These are phyloP conservation scores for Phania funesta DNA, from an alignment of 2,888 invertebrate species.

Conservation along the genomic window DNA sequence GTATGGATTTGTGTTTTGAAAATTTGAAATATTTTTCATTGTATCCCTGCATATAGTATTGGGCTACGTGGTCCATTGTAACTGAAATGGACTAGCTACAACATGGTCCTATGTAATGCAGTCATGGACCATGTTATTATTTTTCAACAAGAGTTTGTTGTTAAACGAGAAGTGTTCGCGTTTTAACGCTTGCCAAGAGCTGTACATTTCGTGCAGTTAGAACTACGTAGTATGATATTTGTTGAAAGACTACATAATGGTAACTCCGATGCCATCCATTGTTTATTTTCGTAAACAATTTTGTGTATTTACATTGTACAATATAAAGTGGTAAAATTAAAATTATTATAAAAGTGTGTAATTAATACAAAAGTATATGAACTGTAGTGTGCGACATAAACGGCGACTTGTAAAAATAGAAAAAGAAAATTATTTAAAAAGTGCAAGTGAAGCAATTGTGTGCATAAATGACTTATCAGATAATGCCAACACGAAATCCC, in stretches of 20 bases:
- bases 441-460: not conserved
- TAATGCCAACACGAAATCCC: not conserved
- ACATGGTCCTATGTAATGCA: constrained; percentile 19
- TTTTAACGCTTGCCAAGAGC: not conserved
- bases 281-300: not conserved
- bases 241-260: not conserved
- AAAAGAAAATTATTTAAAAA: not conserved
- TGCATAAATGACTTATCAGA: not conserved
- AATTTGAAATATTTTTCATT: too few species aligned
- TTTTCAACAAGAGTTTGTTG: not conserved
- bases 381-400: not conserved
- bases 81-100: not conserved
- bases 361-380: not conserved
- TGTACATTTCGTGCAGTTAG: not conserved
- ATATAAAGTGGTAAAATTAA: not conserved
- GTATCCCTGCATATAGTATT: not conserved
- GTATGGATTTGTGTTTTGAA: too few species aligned
- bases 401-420: not conserved
- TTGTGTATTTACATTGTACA: not conserved
- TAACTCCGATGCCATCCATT: not conserved
- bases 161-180: not conserved
- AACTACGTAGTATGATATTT: too few species aligned
- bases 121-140: not conserved
- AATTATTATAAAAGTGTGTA: not conserved
- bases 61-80: not conserved